A percentile compares a stretch with the other conserved stretches of the same genome.
Conservation (phyloP, 2,797 vertebrate genomes). For the Mormyrops attenuatus region DNA sequence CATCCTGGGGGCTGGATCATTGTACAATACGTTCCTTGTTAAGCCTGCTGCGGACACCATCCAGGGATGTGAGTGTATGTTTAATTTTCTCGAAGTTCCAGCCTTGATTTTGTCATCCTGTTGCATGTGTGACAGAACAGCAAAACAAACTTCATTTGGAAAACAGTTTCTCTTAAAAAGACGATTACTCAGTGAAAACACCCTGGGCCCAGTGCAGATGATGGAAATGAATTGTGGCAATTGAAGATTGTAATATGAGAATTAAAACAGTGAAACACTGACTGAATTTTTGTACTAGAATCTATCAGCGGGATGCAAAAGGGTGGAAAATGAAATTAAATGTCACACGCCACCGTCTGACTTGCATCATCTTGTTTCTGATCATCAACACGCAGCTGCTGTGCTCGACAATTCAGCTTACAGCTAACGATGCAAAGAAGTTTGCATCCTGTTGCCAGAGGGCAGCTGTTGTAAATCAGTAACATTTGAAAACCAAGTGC, state of each 20-base stretch:
- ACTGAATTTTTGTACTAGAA: neutral
- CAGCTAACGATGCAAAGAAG: neutral
- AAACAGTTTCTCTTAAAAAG: slow-evolving; percentile 1
- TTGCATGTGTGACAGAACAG: neutral
- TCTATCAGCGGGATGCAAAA: neutral
- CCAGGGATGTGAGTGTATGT: neutral
- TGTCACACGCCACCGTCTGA: neutral
- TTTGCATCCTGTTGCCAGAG: neutral
- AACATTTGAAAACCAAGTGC: neutral
- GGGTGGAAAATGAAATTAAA: neutral
- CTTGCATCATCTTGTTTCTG: neutral
- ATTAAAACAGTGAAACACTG: neutral
- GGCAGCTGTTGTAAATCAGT: neutral
- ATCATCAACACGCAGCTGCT: neutral
- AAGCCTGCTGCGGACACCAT: neutral
- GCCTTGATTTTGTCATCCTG: neutral
- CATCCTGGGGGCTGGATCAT: neutral
- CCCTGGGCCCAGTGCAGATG: neutral
- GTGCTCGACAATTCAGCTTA: neutral
- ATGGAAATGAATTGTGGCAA: neutral
- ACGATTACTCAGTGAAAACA: neutral
- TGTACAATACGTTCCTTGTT: slow-evolving; percentile 8
- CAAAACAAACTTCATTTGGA: neutral
- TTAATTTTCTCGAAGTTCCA: neutral
- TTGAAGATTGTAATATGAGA: neutral